phyloP scores from a whole-genome alignment of 2,113 vertebrate genomes.

The Cyanoderma ruficeps region DNA sequence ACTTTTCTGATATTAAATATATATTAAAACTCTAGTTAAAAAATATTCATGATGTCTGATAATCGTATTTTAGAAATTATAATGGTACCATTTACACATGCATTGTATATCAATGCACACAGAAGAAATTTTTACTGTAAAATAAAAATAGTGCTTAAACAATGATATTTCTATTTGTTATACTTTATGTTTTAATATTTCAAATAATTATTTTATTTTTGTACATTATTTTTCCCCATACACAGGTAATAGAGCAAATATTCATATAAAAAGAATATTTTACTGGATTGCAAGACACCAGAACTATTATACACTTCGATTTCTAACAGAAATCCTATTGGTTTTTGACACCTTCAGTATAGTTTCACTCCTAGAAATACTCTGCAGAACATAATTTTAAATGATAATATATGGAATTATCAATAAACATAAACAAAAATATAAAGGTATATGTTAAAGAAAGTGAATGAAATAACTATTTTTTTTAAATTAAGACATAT shows the following conservation, averaged over 20 bases:
- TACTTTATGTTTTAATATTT: neutral
- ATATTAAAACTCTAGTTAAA: neutral
- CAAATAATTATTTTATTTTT: neutral
- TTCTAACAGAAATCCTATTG: neutral
- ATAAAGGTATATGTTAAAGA: neutral
- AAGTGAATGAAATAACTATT: neutral
- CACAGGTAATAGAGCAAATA: neutral
- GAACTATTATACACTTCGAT: neutral
- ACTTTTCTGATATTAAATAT: neutral
- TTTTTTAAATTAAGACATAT: neutral
- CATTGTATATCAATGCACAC: neutral
- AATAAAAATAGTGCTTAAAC: neutral
- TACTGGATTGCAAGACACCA: neutral
- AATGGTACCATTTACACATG: neutral
- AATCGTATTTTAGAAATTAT: neutral
- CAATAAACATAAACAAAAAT: neutral
- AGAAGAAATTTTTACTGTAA: neutral
- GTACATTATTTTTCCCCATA: neutral
- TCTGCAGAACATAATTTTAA: neutral
- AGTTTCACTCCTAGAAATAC: neutral
- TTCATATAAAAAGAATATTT: neutral
- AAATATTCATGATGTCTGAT: neutral
- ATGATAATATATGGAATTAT: neutral
- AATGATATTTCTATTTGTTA: neutral
- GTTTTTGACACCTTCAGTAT: neutral